phyloP scores from a whole-genome alignment of 2,888 invertebrate species.

The Lagria hirta region DNA sequence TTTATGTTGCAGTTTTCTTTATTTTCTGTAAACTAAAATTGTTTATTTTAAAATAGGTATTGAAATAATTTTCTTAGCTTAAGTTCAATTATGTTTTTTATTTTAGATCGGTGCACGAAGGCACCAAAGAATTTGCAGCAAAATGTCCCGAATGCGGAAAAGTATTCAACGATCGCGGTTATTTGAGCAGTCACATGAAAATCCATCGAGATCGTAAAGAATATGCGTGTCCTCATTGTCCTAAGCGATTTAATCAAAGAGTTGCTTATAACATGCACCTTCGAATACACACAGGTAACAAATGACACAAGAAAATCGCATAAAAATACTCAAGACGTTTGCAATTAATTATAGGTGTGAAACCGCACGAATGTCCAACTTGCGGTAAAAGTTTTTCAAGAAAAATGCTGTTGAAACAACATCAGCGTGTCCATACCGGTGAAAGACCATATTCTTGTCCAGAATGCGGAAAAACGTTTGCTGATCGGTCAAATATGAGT shows the following conservation, averaged over 20 bases:
- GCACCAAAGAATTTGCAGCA: slow-evolving; percentile 79
- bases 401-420: slow-evolving; percentile 83
- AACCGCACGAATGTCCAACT: slow-evolving; percentile 74
- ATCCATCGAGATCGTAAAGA: slow-evolving; percentile 81
- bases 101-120: slow-evolving; percentile 71
- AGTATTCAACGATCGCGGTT: slow-evolving; percentile 80
- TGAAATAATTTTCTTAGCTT: background rate
- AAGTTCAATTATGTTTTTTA: slow-evolving; percentile 6
- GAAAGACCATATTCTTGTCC: slow-evolving; percentile 79
- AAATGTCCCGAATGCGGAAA: slow-evolving; percentile 76
- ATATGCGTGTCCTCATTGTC: slow-evolving; percentile 78
- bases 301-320: background rate
- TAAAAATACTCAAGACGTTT: background rate
- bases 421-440: slow-evolving; percentile 79
- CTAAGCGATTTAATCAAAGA: slow-evolving; percentile 82
- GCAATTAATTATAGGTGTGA: slow-evolving; percentile 58
- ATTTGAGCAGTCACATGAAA: slow-evolving; percentile 83
- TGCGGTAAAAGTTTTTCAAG: slow-evolving; percentile 82
- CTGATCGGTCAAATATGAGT: slow-evolving; percentile 83
- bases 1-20: no score
- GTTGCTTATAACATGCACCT: slow-evolving; percentile 89
- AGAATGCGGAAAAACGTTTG: slow-evolving; percentile 80
- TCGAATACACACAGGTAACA: slow-evolving; percentile 73
- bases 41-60: no score
- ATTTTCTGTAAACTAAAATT: no score